Conservation (phyloP, 2,888 invertebrate species). For the Pristionchus entomophagus region DNA sequence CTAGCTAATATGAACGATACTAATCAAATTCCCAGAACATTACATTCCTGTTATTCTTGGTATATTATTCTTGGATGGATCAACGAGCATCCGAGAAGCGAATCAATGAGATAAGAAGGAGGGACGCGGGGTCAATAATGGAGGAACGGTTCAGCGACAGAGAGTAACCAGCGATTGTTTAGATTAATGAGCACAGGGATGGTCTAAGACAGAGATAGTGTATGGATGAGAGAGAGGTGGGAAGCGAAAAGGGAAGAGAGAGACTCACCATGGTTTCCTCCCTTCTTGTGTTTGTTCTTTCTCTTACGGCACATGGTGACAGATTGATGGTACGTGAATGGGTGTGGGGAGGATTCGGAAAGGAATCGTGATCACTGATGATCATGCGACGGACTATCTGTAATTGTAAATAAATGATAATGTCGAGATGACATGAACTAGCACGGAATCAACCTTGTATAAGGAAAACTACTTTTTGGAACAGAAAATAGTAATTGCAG, state of each 20-base stretch:
- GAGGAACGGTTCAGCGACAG: slow-evolving; percentile 10
- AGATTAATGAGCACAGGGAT: slow-evolving; percentile 14
- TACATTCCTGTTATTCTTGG: too few species aligned
- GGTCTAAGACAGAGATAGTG: slow-evolving; percentile 7
- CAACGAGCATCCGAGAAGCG: neutral
- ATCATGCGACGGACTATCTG: neutral
- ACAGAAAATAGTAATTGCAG: neutral
- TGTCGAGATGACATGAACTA: too few species aligned
- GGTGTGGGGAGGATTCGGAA: neutral
- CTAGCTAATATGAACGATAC: too few species aligned
- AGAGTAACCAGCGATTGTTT: slow-evolving; percentile 42
- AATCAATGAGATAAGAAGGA: neutral
- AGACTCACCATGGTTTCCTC: slow-evolving; percentile 46
- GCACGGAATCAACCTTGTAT: neutral
- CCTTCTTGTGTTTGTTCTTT: slow-evolving; percentile 47
- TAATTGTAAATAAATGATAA: neutral
- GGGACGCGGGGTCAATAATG: neutral
- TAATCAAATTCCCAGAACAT: too few species aligned
- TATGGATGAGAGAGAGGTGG: neutral
- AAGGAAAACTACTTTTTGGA: neutral
- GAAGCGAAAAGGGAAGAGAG: neutral
- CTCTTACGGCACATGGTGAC: slow-evolving; percentile 46
- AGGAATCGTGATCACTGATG: neutral
- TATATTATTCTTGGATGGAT: too few species aligned
- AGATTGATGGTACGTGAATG: slow-evolving; percentile 16